These are phyloP conservation scores for Elysia crispata DNA, from an alignment of 2,888 invertebrate genomes.

Conservation along the genomic window DNA sequence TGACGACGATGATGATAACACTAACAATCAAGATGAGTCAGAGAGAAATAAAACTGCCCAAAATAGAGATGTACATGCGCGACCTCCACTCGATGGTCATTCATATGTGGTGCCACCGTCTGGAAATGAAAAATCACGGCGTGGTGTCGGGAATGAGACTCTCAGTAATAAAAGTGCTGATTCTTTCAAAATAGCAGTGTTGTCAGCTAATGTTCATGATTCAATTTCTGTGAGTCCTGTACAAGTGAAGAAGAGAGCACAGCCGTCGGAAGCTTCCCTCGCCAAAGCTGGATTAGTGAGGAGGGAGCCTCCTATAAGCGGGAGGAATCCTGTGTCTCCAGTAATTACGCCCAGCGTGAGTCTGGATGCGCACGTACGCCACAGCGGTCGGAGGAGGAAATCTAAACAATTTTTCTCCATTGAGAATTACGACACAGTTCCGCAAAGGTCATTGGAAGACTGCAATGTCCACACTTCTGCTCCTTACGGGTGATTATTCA, in stretches of 20 bases:
- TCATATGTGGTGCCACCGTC: too few relatives aligned
- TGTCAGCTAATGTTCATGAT: too few relatives aligned
- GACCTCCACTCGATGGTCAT: neutral
- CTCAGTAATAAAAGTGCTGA: too few relatives aligned
- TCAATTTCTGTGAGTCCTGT: too few relatives aligned
- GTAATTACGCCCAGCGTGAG: too few relatives aligned
- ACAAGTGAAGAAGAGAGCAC: too few relatives aligned
- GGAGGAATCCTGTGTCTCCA: too few relatives aligned
- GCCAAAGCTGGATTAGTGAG: constrained; percentile 22
- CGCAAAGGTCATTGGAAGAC: constrained; percentile 39
- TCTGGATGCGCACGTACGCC: constrained; percentile 53
- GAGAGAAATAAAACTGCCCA: neutral
- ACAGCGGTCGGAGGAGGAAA: constrained; percentile 72
- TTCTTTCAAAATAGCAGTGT: too few relatives aligned
- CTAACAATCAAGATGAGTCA: neutral
- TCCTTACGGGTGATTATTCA: too few relatives aligned
- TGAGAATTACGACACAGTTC: constrained; percentile 70
- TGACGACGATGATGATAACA: neutral
- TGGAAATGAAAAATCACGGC: too few relatives aligned
- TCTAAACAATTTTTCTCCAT: constrained; percentile 73
- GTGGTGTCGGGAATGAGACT: too few relatives aligned
- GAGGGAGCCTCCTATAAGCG: neutral
- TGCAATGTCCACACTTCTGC: neutral
- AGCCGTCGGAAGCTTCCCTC: neutral
- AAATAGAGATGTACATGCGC: neutral